Evolutionary conservation across 2,888 invertebrate genomes (phyloP).

Genomic region (Dorcus parallelipipedus): DNA sequence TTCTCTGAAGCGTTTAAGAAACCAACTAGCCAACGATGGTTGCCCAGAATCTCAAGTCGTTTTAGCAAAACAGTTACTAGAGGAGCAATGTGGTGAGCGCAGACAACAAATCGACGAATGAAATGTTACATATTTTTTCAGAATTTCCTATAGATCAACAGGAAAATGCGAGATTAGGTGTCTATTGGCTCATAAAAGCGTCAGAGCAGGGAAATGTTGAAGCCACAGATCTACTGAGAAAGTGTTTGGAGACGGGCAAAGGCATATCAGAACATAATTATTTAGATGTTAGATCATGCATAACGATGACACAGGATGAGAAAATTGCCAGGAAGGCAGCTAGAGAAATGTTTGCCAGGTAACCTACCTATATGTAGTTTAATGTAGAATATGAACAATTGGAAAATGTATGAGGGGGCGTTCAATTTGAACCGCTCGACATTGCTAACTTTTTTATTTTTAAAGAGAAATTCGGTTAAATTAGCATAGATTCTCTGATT

Average conservation of each 20-base stretch:
- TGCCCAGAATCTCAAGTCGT: conserved; percentile 88
- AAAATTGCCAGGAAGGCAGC: conserved; percentile 86
- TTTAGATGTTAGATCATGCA: conserved; percentile 71
- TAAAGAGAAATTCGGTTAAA: too few species aligned
- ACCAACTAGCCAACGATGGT: conserved; percentile 82
- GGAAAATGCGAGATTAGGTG: conserved; percentile 76
- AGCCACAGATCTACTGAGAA: conserved; percentile 74
- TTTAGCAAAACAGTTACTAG: conserved; percentile 77
- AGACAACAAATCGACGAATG: not conserved
- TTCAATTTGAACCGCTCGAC: too few species aligned
- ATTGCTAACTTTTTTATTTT: too few species aligned
- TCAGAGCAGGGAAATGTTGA: conserved; percentile 89
- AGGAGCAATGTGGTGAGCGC: conserved; percentile 69
- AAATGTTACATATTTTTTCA: conserved; percentile 6
- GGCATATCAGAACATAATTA: conserved; percentile 73
- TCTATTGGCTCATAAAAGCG: conserved; percentile 90
- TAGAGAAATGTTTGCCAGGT: conserved; percentile 82
- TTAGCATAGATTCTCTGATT: too few species aligned
- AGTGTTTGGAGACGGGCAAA: conserved; percentile 68
- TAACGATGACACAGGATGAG: conserved; percentile 82
- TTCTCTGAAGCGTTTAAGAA: conserved; percentile 60
- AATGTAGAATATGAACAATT: not conserved
- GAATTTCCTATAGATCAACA: conserved; percentile 60
- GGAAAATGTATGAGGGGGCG: too few species aligned
- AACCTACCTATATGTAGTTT: conserved; percentile 12